Evolutionary conservation across 2,888 invertebrate genomes (phyloP), one percentile per base, ranked within the genome.

Genomic region (Trissolcus japonicus): DNA sequence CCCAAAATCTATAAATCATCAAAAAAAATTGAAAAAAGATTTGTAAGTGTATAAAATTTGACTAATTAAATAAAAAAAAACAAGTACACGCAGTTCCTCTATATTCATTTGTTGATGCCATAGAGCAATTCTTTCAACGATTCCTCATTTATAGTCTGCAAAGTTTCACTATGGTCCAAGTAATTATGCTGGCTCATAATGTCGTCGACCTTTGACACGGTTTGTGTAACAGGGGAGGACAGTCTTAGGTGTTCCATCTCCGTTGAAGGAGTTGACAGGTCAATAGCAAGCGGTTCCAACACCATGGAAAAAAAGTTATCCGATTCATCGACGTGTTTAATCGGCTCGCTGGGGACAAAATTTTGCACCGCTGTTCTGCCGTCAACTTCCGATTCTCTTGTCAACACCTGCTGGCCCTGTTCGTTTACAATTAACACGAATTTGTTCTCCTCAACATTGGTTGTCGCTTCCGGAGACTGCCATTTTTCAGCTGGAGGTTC

Each of bases 161-260:
- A 81, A 17, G 86, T 81, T 75, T 79, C 80, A 14, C 81, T 75
- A 55, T 79, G 80, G 7, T 66, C 69, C 7, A 67, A 50, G 50
- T 51, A 51, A 25, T 62, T 50, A 19, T 68, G 51, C 51, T 50
- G 61, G 6, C 17, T 29, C 13, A 67, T 48, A 43, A 79, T 77
- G 21, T 71, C 68, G 11, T 79, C 71, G 4, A 61, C 53, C 66
- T 79, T 74, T 19, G 50, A 62, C 9, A 65, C 25, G 59, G 76
- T 79, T 19, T 68, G 74, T 59, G 80, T 76, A 3, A 73, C 76
- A 7, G 87, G 86, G 2, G 88, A 85, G 16, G 93, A 92, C 57
- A 93, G 89, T 80, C 92, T 92, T 79, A 93, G 89, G 79, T 93
- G 93, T 87, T 92, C 92, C 77, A 94, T 90, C 80, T 93, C 92